Conservation (phyloP, 2,113 vertebrate species). For the Nesogale talazaci region DNA sequence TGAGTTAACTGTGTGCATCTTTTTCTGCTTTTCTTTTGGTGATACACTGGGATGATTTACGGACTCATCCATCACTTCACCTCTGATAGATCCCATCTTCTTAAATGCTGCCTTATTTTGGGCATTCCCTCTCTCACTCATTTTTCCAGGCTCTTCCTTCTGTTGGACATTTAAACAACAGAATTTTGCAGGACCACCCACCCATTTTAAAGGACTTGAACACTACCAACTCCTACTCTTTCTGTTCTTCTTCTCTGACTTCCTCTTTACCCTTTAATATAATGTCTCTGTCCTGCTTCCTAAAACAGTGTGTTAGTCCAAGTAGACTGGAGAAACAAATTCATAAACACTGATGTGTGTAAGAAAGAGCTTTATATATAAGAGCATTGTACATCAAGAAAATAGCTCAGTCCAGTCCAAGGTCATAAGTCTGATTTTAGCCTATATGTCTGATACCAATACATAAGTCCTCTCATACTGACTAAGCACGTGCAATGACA, state of each 20-base stretch:
- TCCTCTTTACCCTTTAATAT: background rate
- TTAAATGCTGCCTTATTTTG: background rate
- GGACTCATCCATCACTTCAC: background rate
- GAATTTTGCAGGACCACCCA: background rate
- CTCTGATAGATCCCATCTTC: background rate
- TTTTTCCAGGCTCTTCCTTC: background rate
- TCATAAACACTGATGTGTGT: no score
- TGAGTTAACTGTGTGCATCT: background rate
- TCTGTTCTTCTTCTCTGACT: background rate
- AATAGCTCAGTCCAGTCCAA: no score
- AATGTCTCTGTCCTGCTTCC: background rate
- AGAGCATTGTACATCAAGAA: no score
- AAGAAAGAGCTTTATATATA: no score
- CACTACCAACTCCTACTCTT: background rate
- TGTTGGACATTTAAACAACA: background rate
- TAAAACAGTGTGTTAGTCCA: no score
- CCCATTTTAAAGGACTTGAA: background rate
- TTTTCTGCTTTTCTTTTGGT: background rate
- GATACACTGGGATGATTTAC: fast-evolving
- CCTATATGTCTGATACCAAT: no score
- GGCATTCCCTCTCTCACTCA: background rate
- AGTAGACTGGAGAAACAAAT: no score
- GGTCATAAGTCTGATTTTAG: no score
- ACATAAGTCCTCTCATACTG: no score
- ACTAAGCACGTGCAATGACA: no score